phyloP scores from a whole-genome alignment of 2,888 invertebrate species.

The Cantharis flavilabris region DNA sequence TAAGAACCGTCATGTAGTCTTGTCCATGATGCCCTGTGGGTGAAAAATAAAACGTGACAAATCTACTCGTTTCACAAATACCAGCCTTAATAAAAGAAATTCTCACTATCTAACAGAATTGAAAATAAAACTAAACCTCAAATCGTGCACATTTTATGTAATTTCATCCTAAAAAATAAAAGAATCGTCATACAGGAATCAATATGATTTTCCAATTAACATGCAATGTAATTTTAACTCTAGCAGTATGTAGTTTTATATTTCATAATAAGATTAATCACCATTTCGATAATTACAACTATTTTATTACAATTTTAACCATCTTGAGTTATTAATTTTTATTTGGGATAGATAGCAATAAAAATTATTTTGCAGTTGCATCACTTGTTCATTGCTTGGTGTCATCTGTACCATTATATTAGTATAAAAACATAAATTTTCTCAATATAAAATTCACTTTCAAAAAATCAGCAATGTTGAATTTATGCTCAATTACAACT shows the following conservation, averaged over 20 bases:
- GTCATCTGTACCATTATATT: neutral
- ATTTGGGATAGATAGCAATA: neutral
- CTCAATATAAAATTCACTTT: neutral
- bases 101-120: neutral
- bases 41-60: too few species aligned
- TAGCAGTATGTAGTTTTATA: neutral
- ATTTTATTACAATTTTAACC: neutral
- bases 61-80: too few species aligned
- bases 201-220: neutral
- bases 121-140: neutral
- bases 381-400: neutral
- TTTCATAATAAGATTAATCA: neutral
- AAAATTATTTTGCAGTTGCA: neutral
- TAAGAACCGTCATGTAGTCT: too few species aligned
- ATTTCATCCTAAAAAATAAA: neutral
- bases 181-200: neutral
- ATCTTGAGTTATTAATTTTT: neutral
- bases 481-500: neutral
- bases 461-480: neutral
- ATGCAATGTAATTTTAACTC: neutral
- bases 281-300: slow-evolving; percentile 1
- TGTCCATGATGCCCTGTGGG: too few species aligned
- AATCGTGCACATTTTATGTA: neutral
- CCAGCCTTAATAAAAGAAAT: neutral
- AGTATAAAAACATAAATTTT: neutral